A percentile compares a stretch with the other conserved stretches of the same genome.
phyloP scores from a whole-genome alignment of 2,113 vertebrate genomes.

The Eptesicus fuscus region DNA sequence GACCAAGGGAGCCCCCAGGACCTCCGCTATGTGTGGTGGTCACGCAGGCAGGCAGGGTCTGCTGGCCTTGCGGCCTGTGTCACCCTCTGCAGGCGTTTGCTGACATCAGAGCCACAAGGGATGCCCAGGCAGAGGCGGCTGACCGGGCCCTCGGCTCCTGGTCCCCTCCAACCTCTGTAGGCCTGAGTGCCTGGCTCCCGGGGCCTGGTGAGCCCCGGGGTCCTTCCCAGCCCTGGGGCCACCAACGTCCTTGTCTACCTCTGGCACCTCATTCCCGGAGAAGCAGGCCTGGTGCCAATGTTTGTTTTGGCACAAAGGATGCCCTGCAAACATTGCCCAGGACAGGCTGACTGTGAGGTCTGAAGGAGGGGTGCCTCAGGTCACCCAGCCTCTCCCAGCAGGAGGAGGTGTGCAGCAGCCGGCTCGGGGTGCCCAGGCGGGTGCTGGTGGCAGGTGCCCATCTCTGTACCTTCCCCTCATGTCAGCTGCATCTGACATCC shows the following conservation, averaged over 20 bases:
- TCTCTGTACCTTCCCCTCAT: background rate
- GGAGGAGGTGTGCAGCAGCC: background rate
- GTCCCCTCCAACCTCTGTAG: too few species aligned
- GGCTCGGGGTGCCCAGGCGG: too few species aligned
- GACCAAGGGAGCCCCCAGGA: background rate
- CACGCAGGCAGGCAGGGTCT: background rate
- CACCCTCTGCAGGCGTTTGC: background rate
- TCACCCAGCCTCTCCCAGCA: background rate
- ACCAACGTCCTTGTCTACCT: background rate
- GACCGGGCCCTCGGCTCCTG: background rate
- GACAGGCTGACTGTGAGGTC: background rate
- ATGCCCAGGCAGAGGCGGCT: background rate
- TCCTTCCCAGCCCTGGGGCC: background rate
- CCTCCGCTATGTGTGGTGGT: too few species aligned
- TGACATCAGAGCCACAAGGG: background rate
- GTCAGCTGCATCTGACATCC: background rate
- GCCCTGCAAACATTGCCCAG: background rate
- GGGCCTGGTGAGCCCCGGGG: background rate
- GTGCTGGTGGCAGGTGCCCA: background rate
- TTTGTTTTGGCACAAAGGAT: slow-evolving; percentile 32
- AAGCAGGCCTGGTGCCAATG: background rate
- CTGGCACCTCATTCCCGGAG: background rate
- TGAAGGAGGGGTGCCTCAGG: background rate
- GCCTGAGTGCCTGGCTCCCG: background rate
- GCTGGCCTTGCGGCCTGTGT: background rate